Evolutionary conservation across 2,797 vertebrate species (phyloP).

Genomic region (Chloroceryle inda): DNA sequence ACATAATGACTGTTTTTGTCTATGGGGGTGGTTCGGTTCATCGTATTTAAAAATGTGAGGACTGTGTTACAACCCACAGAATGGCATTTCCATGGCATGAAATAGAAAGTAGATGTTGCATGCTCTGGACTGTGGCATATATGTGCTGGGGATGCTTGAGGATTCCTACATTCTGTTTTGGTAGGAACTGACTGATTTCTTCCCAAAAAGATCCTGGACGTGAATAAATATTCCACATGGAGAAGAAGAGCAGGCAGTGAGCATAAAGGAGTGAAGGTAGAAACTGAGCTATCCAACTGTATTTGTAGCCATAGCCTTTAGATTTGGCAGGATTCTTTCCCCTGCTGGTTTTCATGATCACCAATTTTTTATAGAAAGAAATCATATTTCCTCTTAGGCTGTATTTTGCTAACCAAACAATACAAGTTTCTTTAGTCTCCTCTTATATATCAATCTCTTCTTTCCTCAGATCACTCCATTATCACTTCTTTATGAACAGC

Average conservation of each 20-base stretch:
- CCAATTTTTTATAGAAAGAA: background rate
- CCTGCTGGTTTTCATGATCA: background rate
- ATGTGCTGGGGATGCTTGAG: background rate
- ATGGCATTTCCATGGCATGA: background rate
- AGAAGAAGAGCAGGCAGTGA: background rate
- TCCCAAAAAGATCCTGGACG: background rate
- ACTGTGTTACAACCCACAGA: background rate
- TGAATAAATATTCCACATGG: background rate
- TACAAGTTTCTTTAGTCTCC: background rate
- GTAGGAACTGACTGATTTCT: background rate
- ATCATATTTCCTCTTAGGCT: background rate
- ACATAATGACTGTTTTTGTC: background rate
- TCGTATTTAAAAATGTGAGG: slow-evolving; percentile 5
- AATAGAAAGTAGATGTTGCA: background rate
- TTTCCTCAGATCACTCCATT: background rate
- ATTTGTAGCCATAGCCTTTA: background rate
- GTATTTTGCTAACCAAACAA: background rate
- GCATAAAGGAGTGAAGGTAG: background rate
- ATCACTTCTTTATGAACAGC: background rate
- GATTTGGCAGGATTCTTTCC: background rate
- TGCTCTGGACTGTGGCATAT: background rate
- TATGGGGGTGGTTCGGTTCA: background rate
- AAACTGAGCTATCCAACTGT: background rate
- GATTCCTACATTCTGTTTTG: background rate
- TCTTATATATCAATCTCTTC: background rate